Evolutionary conservation across 2,888 invertebrate genomes (phyloP).

Genomic region (Agrotis puta): DNA sequence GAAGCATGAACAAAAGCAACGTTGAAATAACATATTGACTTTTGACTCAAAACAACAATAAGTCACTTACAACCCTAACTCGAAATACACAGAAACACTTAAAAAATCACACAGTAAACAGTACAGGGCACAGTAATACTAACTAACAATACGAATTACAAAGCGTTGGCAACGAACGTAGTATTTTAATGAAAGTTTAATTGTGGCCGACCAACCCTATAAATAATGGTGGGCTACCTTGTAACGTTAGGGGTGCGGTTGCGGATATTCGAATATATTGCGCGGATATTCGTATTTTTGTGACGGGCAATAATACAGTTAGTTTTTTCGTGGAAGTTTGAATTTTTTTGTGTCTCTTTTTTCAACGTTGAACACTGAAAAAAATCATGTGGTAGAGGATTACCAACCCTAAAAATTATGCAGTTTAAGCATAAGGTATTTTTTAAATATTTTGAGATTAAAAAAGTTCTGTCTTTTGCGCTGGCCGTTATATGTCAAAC

Average conservation of each 20-base stretch:
- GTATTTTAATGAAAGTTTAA: constrained; percentile 73
- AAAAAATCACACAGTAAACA: constrained; percentile 33
- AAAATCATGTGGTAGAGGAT: too few species aligned
- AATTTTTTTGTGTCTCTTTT: too few species aligned
- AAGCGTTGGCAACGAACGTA: constrained; percentile 56
- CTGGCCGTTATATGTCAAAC: too few species aligned
- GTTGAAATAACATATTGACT: background rate
- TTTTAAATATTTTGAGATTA: too few species aligned
- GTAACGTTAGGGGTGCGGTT: constrained; percentile 52
- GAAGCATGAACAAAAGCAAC: background rate
- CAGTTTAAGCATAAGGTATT: too few species aligned
- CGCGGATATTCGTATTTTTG: constrained; percentile 34
- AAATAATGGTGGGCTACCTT: constrained; percentile 64
- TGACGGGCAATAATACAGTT: rapidly evolving
- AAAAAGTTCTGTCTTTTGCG: too few species aligned
- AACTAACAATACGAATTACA: constrained; percentile 56
- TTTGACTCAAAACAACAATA: constrained; percentile 19
- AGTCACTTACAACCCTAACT: constrained; percentile 21
- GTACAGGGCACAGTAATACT: constrained; percentile 25
- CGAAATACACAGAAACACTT: constrained; percentile 11
- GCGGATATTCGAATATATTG: constrained; percentile 33
- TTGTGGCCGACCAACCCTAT: constrained; percentile 65
- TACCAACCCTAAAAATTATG: too few species aligned
- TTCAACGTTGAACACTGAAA: too few species aligned
- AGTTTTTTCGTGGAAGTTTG: too few species aligned